Evolutionary conservation across 2,113 vertebrate species (phyloP), one percentile per base, ranked within the genome.

Genomic region (Stegostoma tigrinum): DNA sequence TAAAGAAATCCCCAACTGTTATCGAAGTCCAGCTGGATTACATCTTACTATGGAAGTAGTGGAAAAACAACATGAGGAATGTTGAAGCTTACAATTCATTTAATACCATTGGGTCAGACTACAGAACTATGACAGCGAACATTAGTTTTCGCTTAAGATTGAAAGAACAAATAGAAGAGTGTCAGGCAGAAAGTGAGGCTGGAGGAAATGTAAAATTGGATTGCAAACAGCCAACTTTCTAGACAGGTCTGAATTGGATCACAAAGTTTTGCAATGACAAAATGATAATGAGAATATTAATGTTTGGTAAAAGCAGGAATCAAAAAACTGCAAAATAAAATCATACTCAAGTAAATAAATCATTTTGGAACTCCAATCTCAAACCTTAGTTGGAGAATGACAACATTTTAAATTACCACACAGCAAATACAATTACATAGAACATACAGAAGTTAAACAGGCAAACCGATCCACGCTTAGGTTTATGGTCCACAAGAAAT

Each of bases 61-160:
- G 61, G 89, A 93, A 93, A 91, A 93, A 93, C 89, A 93, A 61
- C 89, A 15, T 93, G 61, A 93, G 89, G 89, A 93, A 93, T 93
- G 89, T 38, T 93, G 14, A 93, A 93, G 61, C n/a, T 93, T 93
- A 93, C 89, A 93, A 93, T 61, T 66, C 34, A 93, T 64, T 91
- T 66, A 67, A 93, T 67, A 38, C 89, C 61, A 93, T 38, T 67
- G 89, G 89, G 89, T 66, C 61, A 93, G 89, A 93, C 89, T n/a
- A 67, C 6, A 93, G 61, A 93, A 93, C 66, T 38, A 93, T 66
- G 89, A 93, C 89, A 93, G 89, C 61, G 12, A 90, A 93, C 89
- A 67, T 93, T 93, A 66, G 61, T 93, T n/a, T 93, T 93, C 38
- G 55, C n/a, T 93, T 66, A 67, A 38, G n/a, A n/a, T 6, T 93